A percentile compares a stretch with the other conserved stretches of the same genome.
Conservation (phyloP, 2,888 invertebrate genomes). For the Eilema depressum region DNA sequence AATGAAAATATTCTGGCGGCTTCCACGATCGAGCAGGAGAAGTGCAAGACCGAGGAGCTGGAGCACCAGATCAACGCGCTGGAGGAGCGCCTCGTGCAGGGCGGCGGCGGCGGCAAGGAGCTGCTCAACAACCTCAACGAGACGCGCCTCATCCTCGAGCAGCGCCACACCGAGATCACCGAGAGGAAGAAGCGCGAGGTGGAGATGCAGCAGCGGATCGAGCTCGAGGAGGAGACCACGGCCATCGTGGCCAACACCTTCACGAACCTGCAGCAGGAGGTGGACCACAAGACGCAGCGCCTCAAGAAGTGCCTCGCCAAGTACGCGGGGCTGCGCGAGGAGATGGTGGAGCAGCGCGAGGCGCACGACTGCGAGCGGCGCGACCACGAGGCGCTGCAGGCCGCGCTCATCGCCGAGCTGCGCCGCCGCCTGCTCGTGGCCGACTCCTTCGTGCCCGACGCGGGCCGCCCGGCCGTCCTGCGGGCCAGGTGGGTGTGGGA, state of each 20-base stretch:
- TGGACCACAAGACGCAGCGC: constrained; percentile 96
- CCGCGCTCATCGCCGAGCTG: constrained; percentile 96
- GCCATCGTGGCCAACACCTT: constrained; percentile 96
- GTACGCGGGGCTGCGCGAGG: constrained; percentile 88
- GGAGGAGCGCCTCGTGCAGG: constrained; percentile 97
- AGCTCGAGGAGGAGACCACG: constrained; percentile 97
- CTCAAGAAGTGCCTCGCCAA: constrained; percentile 90
- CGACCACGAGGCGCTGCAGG: constrained; percentile 93
- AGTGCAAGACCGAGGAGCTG: constrained; percentile 91
- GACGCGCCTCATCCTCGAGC: constrained; percentile 95
- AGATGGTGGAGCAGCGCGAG: constrained; percentile 87
- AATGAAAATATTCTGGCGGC: constrained; percentile 80
- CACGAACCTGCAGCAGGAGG: constrained; percentile 97
- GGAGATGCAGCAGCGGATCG: constrained; percentile 97
- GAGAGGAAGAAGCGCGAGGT: constrained; percentile 95
- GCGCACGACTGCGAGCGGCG: constrained; percentile 97
- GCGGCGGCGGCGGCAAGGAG: constrained; percentile 91
- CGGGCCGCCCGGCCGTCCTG: constrained; percentile 72
- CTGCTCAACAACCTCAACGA: constrained; percentile 98
- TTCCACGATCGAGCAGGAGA: constrained; percentile 89
- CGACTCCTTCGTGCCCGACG: constrained; percentile 94
- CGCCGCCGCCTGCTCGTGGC: constrained; percentile 95
- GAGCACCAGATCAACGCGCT: constrained; percentile 93
- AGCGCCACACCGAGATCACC: constrained; percentile 93
- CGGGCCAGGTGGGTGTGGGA: constrained; percentile 85